Evolutionary conservation across 2,888 invertebrate species (phyloP).

Genomic region (Dryadula phaetusa): DNA sequence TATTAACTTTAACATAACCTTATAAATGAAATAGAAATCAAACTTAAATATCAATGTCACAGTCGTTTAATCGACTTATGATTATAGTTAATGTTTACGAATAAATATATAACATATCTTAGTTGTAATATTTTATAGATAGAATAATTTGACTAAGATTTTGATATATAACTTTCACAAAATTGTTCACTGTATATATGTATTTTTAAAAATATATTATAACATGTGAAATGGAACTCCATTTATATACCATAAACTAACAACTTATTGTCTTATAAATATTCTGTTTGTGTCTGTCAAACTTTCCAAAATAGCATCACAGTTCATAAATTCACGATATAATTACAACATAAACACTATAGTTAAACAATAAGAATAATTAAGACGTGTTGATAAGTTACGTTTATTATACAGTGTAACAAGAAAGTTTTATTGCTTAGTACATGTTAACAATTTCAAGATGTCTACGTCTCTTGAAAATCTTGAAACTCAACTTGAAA

Average conservation of each 20-base stretch:
- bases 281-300: background rate
- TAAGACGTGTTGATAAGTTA: background rate
- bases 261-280: background rate
- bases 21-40: background rate
- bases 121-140: no score
- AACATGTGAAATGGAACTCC: background rate
- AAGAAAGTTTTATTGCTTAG: background rate
- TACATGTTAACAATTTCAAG: constrained; percentile 48
- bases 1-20: background rate
- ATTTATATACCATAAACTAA: background rate
- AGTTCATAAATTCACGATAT: background rate
- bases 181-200: no score
- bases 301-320: background rate
- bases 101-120: no score
- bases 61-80: no score
- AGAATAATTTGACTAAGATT: no score
- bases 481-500: constrained; percentile 96
- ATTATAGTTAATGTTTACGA: no score
- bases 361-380: background rate
- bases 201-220: no score
- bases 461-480: constrained; percentile 95
- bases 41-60: background rate
- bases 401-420: background rate
- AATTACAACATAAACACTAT: background rate
- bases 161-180: no score